phyloP scores from a whole-genome alignment of 2,888 invertebrate genomes.

The Poecilus cupreus region DNA sequence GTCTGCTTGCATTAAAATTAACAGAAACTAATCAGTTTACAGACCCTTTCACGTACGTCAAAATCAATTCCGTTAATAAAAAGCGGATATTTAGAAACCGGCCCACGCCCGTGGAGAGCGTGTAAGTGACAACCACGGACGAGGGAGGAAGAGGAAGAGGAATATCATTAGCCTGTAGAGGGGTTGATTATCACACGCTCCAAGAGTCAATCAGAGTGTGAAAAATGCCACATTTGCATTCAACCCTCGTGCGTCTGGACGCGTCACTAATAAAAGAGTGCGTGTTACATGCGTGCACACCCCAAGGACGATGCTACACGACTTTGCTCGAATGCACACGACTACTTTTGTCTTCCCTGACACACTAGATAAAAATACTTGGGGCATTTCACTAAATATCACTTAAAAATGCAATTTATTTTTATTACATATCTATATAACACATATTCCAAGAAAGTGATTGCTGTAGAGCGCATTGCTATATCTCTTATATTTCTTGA shows the following conservation, averaged over 20 bases:
- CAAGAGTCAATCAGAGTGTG: constrained; percentile 58
- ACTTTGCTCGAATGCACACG: background rate
- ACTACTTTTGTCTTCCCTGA: background rate
- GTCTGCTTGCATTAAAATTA: constrained; percentile 51
- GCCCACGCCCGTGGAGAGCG: constrained; percentile 37
- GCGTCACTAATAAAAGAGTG: constrained; percentile 54
- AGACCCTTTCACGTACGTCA: constrained; percentile 47
- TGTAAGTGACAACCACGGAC: constrained; percentile 51
- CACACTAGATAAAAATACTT: no score
- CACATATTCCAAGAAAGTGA: no score
- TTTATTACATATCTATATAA: no score
- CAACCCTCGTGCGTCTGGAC: constrained; percentile 50
- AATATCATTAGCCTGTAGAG: constrained; percentile 55
- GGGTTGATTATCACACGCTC: constrained; percentile 57
- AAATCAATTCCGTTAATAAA: constrained; percentile 56
- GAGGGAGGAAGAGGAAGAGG: constrained; percentile 22
- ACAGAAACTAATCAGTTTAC: constrained; percentile 48
- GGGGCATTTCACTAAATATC: no score
- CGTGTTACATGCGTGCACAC: constrained; percentile 33
- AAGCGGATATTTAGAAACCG: constrained; percentile 57
- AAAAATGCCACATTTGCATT: constrained; percentile 60
- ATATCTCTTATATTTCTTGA: no score
- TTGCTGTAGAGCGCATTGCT: no score
- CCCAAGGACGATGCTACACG: background rate
- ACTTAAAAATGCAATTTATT: no score